Conservation (phyloP, 2,888 invertebrate genomes). For the Bombylius major region DNA sequence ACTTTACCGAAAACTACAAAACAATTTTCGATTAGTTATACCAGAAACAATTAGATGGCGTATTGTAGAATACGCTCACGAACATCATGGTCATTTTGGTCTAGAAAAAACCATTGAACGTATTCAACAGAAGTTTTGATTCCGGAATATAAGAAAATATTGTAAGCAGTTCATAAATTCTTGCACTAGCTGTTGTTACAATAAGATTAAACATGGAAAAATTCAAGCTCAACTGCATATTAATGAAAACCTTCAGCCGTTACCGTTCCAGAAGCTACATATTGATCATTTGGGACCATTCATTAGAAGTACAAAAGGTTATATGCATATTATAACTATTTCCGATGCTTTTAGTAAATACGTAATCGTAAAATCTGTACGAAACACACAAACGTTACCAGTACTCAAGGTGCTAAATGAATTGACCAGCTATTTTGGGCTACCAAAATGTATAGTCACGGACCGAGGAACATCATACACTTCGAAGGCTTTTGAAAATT, state of each 20-base stretch:
- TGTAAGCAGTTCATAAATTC: not conserved
- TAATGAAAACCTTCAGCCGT: constrained; percentile 2
- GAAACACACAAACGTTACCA: constrained; percentile 13
- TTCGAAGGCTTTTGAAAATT: constrained; percentile 16
- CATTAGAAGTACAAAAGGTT: constrained; percentile 8
- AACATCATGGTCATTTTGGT: not conserved
- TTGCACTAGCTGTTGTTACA: not conserved
- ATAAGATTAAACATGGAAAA: not conserved
- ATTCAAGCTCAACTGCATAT: not conserved
- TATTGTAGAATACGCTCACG: not conserved
- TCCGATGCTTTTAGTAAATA: constrained; percentile 9
- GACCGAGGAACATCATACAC: constrained; percentile 22
- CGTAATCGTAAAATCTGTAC: constrained; percentile 11
- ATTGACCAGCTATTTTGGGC: constrained; percentile 14
- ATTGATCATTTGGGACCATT: constrained; percentile 16
- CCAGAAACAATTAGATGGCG: not conserved
- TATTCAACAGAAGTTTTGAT: not conserved
- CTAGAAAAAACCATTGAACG: not conserved
- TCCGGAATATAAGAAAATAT: not conserved
- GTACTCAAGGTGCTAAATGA: constrained; percentile 11
- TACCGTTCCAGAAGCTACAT: constrained; percentile 14
- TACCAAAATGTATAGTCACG: constrained; percentile 15
- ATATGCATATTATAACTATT: not conserved
- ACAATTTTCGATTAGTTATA: not conserved
- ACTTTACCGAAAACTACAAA: not conserved